Conservation (phyloP, 2,113 vertebrate genomes). For the Callipepla californica region DNA sequence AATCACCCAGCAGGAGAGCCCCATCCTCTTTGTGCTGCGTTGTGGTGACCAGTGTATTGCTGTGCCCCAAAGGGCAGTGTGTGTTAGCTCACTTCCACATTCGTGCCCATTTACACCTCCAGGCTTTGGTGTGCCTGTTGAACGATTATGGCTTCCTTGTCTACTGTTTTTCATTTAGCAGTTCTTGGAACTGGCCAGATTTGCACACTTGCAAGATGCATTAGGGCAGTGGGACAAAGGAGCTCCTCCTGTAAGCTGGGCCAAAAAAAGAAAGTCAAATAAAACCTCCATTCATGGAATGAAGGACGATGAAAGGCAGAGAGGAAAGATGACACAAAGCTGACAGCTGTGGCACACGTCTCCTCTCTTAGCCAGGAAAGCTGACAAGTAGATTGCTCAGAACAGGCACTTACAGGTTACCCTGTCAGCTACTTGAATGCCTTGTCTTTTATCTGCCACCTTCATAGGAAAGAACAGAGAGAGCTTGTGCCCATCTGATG, state of each 20-base stretch:
- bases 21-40: background rate
- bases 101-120: background rate
- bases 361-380: conserved; percentile 77
- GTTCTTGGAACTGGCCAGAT: background rate
- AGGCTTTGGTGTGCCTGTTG: background rate
- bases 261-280: conserved; percentile 70
- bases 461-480: conserved; percentile 70
- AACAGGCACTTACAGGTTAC: conserved; percentile 78
- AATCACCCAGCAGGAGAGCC: background rate
- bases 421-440: conserved; percentile 78
- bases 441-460: conserved; percentile 80
- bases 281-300: conserved; percentile 80
- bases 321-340: conserved; percentile 84
- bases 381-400: conserved; percentile 83
- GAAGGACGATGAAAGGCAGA: conserved; percentile 85
- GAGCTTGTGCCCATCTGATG: conserved; percentile 72
- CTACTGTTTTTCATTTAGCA: background rate
- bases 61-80: background rate
- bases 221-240: conserved; percentile 14
- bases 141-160: background rate
- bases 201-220: background rate
- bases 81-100: background rate
- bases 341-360: conserved; percentile 82
- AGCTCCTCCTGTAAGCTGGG: conserved; percentile 38
- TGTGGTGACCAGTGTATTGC: rapidly evolving